phyloP scores from a whole-genome alignment of 2,888 invertebrate species.

The Hirtodrosophila alboralis region DNA sequence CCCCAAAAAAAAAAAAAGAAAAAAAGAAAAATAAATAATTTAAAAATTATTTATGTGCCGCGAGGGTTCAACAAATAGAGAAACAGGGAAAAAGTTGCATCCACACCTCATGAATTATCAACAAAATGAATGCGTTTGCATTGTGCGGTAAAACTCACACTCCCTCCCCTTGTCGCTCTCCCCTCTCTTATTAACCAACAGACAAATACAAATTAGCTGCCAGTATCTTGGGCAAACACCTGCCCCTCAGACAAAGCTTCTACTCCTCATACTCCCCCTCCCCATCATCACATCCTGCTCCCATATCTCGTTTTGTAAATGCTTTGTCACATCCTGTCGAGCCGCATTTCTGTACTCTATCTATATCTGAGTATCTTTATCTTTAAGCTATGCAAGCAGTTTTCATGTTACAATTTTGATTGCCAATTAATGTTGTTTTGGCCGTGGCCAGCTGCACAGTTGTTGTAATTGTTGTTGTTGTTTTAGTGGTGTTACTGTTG shows the following conservation, averaged over 20 bases:
- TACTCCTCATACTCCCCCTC: neutral
- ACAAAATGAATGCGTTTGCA: conserved; percentile 72
- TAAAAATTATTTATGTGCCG: conserved; percentile 61
- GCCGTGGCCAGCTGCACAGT: conserved; percentile 43
- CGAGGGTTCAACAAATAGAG: conserved; percentile 1
- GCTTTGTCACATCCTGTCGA: conserved; percentile 56
- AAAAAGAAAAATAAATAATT: too few relatives aligned
- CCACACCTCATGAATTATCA: conserved; percentile 78
- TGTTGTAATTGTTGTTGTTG: conserved; percentile 25
- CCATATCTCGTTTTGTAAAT: conserved; percentile 31
- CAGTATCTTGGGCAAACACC: conserved; percentile 48
- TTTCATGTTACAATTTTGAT: conserved; percentile 69
- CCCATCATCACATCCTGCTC: neutral
- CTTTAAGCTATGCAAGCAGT: conserved; percentile 44
- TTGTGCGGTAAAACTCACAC: conserved; percentile 56
- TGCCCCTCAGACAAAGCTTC: conserved; percentile 24
- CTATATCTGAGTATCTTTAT: too few relatives aligned
- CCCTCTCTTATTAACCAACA: too few relatives aligned
- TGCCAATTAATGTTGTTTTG: conserved; percentile 68
- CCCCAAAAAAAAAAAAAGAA: conserved; percentile 14
- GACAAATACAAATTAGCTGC: neutral
- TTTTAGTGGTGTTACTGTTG: conserved; percentile 32
- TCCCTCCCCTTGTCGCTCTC: too few relatives aligned
- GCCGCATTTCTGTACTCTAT: conserved; percentile 13
- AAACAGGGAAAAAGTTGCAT: conserved; percentile 17